These are phyloP conservation scores for Ctenoplectra terminalis DNA, from an alignment of 1,140 invertebrate genomes.

Conservation along the genomic window DNA sequence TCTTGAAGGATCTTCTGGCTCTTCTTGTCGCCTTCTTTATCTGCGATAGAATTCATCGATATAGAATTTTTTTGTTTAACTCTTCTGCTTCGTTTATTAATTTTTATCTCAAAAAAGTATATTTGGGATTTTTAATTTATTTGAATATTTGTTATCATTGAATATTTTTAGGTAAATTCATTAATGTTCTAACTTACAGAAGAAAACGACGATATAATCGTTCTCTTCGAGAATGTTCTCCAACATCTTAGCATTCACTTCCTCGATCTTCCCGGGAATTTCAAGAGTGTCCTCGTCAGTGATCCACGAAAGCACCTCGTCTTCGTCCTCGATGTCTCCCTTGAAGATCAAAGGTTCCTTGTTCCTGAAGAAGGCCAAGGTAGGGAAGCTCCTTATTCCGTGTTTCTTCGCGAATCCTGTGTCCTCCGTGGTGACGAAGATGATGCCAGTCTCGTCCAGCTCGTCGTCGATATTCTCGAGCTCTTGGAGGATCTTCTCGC, in stretches of 20 bases:
- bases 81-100: too few relatives aligned
- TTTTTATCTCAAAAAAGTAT: too few relatives aligned
- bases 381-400: slow-evolving; percentile 92
- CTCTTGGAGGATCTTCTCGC: slow-evolving; percentile 92
- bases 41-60: slow-evolving; percentile 81
- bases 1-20: slow-evolving; percentile 94
- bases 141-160: too few relatives aligned
- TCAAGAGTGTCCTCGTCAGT: slow-evolving; percentile 96
- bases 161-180: too few relatives aligned
- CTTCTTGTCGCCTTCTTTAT: slow-evolving; percentile 94
- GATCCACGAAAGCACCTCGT: slow-evolving; percentile 94
- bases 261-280: slow-evolving; percentile 96
- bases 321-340: slow-evolving; percentile 95
- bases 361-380: slow-evolving; percentile 95
- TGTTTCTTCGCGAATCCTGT: slow-evolving; percentile 91
- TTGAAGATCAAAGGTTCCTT: slow-evolving; percentile 92
- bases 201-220: slow-evolving; percentile 95
- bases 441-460: slow-evolving; percentile 95
- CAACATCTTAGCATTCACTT: slow-evolving; percentile 95
- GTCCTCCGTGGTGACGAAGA: slow-evolving; percentile 97
- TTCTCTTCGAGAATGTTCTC: slow-evolving; percentile 95
- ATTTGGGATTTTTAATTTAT: too few relatives aligned
- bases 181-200: slow-evolving; percentile 88
- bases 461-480: slow-evolving; percentile 97
- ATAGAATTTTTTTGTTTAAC: too few relatives aligned